phyloP scores from a whole-genome alignment of 1,140 invertebrate genomes.

The Vanessa atalanta region DNA sequence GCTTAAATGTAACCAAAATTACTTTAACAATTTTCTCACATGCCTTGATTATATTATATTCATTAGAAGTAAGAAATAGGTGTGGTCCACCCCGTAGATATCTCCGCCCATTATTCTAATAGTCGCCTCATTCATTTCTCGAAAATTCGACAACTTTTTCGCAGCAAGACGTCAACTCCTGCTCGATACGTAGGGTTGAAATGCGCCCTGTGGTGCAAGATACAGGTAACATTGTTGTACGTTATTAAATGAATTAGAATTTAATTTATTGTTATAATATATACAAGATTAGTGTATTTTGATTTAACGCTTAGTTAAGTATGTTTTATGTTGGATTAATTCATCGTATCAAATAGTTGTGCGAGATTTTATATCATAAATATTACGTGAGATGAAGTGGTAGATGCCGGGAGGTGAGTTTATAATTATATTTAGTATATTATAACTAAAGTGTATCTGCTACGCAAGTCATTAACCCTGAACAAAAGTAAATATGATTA shows the following conservation, averaged over 20 bases:
- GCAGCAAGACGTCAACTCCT: constrained; percentile 7
- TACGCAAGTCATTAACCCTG: too few relatives aligned
- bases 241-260: constrained; percentile 53
- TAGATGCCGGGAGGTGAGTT: too few relatives aligned
- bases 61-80: constrained; percentile 23
- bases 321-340: not conserved
- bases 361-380: not conserved
- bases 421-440: too few relatives aligned
- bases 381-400: too few relatives aligned
- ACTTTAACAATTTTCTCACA: constrained; percentile 25
- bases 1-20: not conserved
- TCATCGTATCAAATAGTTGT: not conserved
- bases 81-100: constrained; percentile 24
- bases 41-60: constrained; percentile 25
- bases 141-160: constrained; percentile 8
- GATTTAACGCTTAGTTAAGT: constrained; percentile 19
- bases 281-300: constrained; percentile 2
- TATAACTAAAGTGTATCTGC: too few relatives aligned
- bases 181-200: constrained; percentile 27
- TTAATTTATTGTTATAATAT: constrained; percentile 58
- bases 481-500: too few relatives aligned
- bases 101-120: constrained; percentile 61
- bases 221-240: constrained; percentile 50
- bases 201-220: constrained; percentile 43
- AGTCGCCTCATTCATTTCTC: constrained; percentile 18